A percentile compares a stretch with the other conserved stretches of the same genome.
phyloP scores from a whole-genome alignment of 2,888 invertebrate genomes.

The Ochlodes sylvanus region DNA sequence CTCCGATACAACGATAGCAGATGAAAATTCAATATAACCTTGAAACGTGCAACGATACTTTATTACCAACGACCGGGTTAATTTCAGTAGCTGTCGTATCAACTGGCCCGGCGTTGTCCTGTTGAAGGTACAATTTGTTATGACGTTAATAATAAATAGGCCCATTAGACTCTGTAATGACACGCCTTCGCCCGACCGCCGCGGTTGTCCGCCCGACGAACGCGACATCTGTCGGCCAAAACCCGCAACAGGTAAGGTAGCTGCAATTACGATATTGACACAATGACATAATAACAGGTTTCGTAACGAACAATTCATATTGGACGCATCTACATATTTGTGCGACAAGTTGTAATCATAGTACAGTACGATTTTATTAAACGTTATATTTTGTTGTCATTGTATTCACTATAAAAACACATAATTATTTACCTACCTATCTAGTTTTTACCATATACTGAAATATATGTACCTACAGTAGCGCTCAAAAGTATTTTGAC shows the following conservation, averaged over 20 bases:
- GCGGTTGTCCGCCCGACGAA: slow-evolving; percentile 5
- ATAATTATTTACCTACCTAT: no score
- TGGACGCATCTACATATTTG: not conserved
- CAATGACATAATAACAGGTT: slow-evolving; percentile 16
- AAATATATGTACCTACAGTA: no score
- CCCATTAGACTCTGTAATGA: slow-evolving; percentile 21
- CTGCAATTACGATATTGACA: slow-evolving; percentile 22
- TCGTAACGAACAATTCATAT: not conserved
- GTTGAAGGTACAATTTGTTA: slow-evolving; percentile 18
- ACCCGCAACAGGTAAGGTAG: slow-evolving; percentile 25
- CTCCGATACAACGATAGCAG: not conserved
- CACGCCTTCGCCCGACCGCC: slow-evolving; percentile 22
- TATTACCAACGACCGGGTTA: not conserved
- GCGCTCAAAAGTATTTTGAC: no score
- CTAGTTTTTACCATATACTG: no score
- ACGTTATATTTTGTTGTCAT: no score
- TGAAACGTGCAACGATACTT: not conserved
- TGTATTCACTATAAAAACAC: no score
- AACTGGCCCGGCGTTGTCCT: slow-evolving; percentile 1
- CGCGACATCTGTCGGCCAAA: slow-evolving; percentile 23
- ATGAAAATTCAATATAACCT: slow-evolving; percentile 1
- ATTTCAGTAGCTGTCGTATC: slow-evolving; percentile 7
- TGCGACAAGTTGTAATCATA: no score
- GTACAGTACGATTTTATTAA: no score
- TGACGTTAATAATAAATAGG: slow-evolving; percentile 33